phyloP scores from a whole-genome alignment of 2,113 vertebrate genomes.

The Ictidomys tridecemlineatus region DNA sequence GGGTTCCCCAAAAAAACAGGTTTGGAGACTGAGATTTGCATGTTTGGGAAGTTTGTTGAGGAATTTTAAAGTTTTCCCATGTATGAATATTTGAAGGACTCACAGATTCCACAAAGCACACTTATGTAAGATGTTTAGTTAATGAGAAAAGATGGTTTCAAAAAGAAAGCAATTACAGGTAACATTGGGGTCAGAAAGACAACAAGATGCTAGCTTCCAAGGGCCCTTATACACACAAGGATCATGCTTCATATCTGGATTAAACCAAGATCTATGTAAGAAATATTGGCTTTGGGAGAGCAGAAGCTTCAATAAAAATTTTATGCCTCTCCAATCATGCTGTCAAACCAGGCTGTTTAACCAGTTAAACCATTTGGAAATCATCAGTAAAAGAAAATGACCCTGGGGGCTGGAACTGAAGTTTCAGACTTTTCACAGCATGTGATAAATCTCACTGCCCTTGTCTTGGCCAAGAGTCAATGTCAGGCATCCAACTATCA shows the following conservation, averaged over 20 bases:
- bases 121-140: constrained; percentile 31
- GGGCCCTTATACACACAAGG: neutral
- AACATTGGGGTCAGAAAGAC: neutral
- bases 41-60: neutral
- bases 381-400: constrained; percentile 10
- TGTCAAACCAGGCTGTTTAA: constrained; percentile 50
- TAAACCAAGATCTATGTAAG: neutral
- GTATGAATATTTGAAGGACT: constrained; percentile 3
- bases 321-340: constrained; percentile 13
- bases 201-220: neutral
- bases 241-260: neutral
- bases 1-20: neutral
- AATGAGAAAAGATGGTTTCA: neutral
- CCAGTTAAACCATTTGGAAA: constrained; percentile 53
- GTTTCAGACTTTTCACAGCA: neutral
- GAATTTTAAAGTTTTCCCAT: neutral
- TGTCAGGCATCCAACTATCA: neutral
- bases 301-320: constrained; percentile 16
- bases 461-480: constrained; percentile 30
- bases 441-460: neutral
- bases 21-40: neutral
- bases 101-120: neutral
- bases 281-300: constrained; percentile 37
- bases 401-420: neutral
- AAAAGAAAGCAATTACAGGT: neutral